Percentiles rank a stretch among this genome's conserved stretches.
phyloP scores from a whole-genome alignment of 2,888 invertebrate genomes.

The Hypomecis punctinalis region DNA sequence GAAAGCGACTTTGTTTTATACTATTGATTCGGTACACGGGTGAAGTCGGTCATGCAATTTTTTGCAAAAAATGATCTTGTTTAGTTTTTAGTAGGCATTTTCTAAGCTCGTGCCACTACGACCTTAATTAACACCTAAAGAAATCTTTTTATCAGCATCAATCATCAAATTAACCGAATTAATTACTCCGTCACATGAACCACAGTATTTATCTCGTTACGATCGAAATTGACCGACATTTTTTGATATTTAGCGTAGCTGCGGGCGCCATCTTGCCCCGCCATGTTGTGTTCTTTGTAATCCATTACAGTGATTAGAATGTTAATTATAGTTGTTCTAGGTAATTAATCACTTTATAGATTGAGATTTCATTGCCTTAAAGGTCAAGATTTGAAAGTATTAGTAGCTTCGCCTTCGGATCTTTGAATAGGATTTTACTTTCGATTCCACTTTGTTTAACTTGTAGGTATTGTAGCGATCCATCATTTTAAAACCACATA shows the following conservation, averaged over 20 bases:
- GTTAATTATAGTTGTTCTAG: constrained; percentile 69
- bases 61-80: no score
- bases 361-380: constrained; percentile 64
- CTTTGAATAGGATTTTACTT: constrained; percentile 3
- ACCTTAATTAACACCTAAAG: constrained; percentile 24
- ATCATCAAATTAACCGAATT: constrained; percentile 40
- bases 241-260: constrained; percentile 44
- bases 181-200: constrained; percentile 36
- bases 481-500: no score
- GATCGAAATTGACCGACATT: constrained; percentile 38
- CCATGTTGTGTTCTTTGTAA: constrained; percentile 35
- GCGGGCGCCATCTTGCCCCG: constrained; percentile 42
- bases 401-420: constrained; percentile 33
- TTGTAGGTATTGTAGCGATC: background rate
- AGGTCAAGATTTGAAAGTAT: constrained; percentile 56
- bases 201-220: constrained; percentile 38
- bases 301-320: constrained; percentile 66
- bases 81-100: no score
- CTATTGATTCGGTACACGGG: no score
- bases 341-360: constrained; percentile 70
- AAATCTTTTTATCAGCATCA: constrained; percentile 33
- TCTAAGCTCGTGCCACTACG: constrained; percentile 19
- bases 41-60: no score
- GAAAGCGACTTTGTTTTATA: no score
- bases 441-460: background rate